Evolutionary conservation across 2,113 vertebrate genomes (phyloP), one percentile per base, ranked within the genome.

Genomic region (Galemys pyrenaicus): DNA sequence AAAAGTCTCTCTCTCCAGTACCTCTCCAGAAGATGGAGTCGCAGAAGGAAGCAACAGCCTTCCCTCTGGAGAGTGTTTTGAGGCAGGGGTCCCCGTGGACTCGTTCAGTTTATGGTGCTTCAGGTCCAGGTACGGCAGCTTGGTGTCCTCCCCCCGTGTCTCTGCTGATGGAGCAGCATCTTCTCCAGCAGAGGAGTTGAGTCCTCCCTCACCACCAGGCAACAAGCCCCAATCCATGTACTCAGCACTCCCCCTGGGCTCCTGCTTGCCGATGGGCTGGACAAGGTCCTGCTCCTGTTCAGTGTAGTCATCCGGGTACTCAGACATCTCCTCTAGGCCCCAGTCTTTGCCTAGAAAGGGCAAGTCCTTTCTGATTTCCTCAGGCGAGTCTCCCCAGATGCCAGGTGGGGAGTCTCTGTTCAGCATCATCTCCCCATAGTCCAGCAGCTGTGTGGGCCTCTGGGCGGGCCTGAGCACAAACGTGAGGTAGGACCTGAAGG

Each of bases 381-480:
- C 97, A 20, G 96, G 96, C 0, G 88, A 92, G 86, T 98, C 82
- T 91, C 95, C 70, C 96, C 98, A 91, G 46, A 87, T 90, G 0
- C 98, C 97, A 17, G 97, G 82, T 0, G 98, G 93, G 35, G 96
- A 96, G 78, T 97, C 97, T 91, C 97, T 98, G 30, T 96, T 96
- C 5, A 97, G 95, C 39, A 98, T 98, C 39, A 98, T 95, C 89
- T 98, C 98, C 0, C 98, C 98, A 12, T 98, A 97, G 46, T 98
- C 98, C 60, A 99, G 93, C 41, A 98, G 97, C 0, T 98, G 96
- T 2, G 98, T 81, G 0, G 98, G 97, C 91, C 98, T 98, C 16
- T 98, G 98, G 3, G 98, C 95, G 6, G 98, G 90, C 39, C 98
- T 98, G 56, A 98, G 95, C 80, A 99, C 97, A 89, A 99, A 99